Conservation (phyloP, 1,140 invertebrate species). For the Ips typographus region DNA sequence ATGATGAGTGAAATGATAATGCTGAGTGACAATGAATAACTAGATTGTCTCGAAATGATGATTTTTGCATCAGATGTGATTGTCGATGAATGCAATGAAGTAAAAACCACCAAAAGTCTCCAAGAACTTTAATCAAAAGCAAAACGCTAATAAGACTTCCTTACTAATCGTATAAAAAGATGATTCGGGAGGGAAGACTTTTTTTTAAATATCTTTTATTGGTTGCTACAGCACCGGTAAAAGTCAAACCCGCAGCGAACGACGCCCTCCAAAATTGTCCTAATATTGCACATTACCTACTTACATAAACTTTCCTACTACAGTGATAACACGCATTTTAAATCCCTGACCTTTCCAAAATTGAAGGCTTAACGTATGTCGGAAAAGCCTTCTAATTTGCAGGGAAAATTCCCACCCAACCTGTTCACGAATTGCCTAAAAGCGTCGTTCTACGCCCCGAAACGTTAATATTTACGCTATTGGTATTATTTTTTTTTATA, state of each 20-base stretch:
- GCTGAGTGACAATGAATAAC: too few species aligned
- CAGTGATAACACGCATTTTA: not conserved
- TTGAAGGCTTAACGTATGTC: too few species aligned
- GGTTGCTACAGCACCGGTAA: slow-evolving; percentile 47
- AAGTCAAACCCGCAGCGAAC: slow-evolving; percentile 48
- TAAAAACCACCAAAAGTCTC: not conserved
- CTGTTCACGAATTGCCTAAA: slow-evolving; percentile 25
- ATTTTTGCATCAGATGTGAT: not conserved
- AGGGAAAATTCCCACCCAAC: not conserved
- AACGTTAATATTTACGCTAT: slow-evolving; percentile 17
- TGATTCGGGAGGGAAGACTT: slow-evolving; percentile 52
- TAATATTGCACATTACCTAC: slow-evolving; percentile 31
- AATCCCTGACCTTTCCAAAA: too few species aligned
- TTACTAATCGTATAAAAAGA: slow-evolving; percentile 36
- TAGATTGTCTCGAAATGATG: too few species aligned
- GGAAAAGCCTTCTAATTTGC: too few species aligned
- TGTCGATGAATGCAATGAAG: slow-evolving; percentile 4
- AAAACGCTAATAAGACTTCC: slow-evolving; percentile 1
- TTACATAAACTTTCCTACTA: not conserved
- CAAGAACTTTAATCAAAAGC: not conserved
- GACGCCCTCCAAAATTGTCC: slow-evolving; percentile 34
- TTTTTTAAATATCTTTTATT: slow-evolving; percentile 40
- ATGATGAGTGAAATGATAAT: too few species aligned
- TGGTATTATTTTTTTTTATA: too few species aligned
- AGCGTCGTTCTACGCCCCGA: slow-evolving; percentile 43